Percentiles rank a stretch among this genome's conserved stretches.
phyloP scores from a whole-genome alignment of 1,140 invertebrate genomes.

The Orius laevigatus region DNA sequence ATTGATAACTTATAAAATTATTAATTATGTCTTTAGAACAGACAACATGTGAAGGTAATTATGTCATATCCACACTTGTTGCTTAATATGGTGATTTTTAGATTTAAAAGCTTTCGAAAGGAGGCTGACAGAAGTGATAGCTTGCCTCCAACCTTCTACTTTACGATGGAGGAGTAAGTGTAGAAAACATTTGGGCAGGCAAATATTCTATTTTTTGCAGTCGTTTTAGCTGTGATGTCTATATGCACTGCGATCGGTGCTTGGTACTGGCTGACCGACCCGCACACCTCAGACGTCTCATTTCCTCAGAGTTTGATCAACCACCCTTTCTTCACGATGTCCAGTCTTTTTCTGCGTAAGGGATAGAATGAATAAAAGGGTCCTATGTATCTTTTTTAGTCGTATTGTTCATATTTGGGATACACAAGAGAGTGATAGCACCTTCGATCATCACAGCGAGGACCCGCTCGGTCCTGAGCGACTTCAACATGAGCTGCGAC shows the following conservation, averaged over 20 bases:
- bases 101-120: constrained; percentile 95
- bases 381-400: constrained; percentile 40
- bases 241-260: constrained; percentile 80
- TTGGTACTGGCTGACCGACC: constrained; percentile 88
- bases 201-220: constrained; percentile 51
- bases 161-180: constrained; percentile 82
- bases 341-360: constrained; percentile 62
- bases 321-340: constrained; percentile 92
- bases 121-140: constrained; percentile 88
- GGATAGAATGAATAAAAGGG: not conserved
- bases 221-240: constrained; percentile 66
- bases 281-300: constrained; percentile 68
- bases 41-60: constrained; percentile 54
- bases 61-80: constrained; percentile 23
- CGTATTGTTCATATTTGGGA: constrained; percentile 74
- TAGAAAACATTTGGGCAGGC: no score
- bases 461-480: constrained; percentile 70
- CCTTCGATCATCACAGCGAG: constrained; percentile 88
- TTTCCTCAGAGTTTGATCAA: constrained; percentile 82
- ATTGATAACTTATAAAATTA: no score
- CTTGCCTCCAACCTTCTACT: constrained; percentile 78
- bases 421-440: constrained; percentile 88
- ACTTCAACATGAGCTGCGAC: constrained; percentile 97
- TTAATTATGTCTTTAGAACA: constrained; percentile 63
- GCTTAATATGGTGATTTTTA: no score